Percentiles rank a stretch among this genome's conserved stretches.
Evolutionary conservation across 2,797 vertebrate species (phyloP).

Genomic region (Discoglossus pictus): DNA sequence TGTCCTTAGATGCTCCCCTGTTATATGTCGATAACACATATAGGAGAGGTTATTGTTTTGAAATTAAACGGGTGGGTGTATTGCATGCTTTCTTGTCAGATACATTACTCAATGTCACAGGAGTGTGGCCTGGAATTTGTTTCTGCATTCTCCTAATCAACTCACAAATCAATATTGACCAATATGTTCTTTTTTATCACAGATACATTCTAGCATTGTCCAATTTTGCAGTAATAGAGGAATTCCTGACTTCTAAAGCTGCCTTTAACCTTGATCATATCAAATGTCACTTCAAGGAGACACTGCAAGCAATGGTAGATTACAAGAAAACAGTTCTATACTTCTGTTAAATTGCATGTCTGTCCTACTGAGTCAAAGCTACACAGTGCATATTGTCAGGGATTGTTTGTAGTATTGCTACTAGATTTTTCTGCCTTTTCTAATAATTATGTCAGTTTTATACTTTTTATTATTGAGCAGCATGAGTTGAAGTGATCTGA

Average conservation of each 20-base stretch:
- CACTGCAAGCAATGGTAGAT: not conserved
- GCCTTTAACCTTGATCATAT: too few relatives aligned
- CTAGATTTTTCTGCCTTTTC: too few relatives aligned
- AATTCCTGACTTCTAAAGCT: constrained; percentile 7
- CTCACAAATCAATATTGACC: constrained; percentile 6
- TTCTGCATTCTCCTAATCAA: constrained; percentile 23
- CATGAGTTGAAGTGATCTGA: too few relatives aligned
- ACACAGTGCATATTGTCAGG: too few relatives aligned
- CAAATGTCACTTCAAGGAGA: not conserved
- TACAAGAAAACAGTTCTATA: not conserved
- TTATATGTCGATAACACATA: constrained; percentile 36
- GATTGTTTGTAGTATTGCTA: too few relatives aligned
- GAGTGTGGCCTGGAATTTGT: constrained; percentile 24
- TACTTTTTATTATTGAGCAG: too few relatives aligned
- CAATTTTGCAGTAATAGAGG: not conserved
- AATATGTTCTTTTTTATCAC: constrained; percentile 1
- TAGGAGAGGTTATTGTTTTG: constrained; percentile 44
- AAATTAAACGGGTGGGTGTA: constrained; percentile 21
- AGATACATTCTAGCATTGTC: constrained; percentile 3
- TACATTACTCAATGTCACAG: constrained; percentile 44
- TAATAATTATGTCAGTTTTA: too few relatives aligned
- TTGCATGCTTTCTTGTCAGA: constrained; percentile 39
- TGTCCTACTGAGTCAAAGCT: too few relatives aligned
- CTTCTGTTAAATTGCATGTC: constrained; percentile 14
- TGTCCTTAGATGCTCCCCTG: constrained; percentile 46